These are phyloP conservation scores for Gouania willdenowi DNA, from an alignment of 2,797 vertebrate genomes.

Conservation along the genomic window DNA sequence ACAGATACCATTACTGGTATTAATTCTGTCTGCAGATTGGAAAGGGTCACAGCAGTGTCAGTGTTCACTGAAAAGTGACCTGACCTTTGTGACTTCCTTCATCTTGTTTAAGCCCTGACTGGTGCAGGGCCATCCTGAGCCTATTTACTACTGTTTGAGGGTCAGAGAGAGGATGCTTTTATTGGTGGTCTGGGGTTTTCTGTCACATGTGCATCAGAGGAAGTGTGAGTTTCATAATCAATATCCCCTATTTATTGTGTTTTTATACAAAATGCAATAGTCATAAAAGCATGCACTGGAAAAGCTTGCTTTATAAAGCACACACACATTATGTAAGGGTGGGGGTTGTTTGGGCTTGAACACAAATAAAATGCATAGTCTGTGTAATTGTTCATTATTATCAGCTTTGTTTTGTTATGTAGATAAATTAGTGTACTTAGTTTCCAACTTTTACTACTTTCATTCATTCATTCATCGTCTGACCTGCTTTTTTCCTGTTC, in stretches of 20 bases:
- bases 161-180: conserved; percentile 26
- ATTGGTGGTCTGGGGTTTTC: conserved; percentile 19
- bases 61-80: conserved; percentile 36
- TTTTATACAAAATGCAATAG: too few relatives aligned
- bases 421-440: too few relatives aligned
- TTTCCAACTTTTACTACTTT: too few relatives aligned
- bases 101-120: conserved; percentile 40
- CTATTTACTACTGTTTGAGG: conserved; percentile 35
- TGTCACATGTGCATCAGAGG: background rate
- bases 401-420: too few relatives aligned
- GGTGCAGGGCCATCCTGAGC: conserved; percentile 23
- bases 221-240: conserved; percentile 3
- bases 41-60: conserved; percentile 57
- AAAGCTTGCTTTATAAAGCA: too few relatives aligned
- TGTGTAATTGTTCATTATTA: too few relatives aligned
- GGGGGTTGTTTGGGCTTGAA: too few relatives aligned
- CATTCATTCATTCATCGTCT: too few relatives aligned
- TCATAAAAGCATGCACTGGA: too few relatives aligned
- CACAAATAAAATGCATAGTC: too few relatives aligned
- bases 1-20: conserved; percentile 67
- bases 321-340: too few relatives aligned
- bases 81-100: conserved; percentile 57
- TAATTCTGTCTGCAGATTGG: conserved; percentile 51
- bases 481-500: too few relatives aligned
- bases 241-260: conserved; percentile 4